Percentiles rank a stretch among this genome's conserved stretches.
These are phyloP conservation scores for Cataglyphis livida DNA, from an alignment of 2,888 invertebrate species.

Conservation along the genomic window DNA sequence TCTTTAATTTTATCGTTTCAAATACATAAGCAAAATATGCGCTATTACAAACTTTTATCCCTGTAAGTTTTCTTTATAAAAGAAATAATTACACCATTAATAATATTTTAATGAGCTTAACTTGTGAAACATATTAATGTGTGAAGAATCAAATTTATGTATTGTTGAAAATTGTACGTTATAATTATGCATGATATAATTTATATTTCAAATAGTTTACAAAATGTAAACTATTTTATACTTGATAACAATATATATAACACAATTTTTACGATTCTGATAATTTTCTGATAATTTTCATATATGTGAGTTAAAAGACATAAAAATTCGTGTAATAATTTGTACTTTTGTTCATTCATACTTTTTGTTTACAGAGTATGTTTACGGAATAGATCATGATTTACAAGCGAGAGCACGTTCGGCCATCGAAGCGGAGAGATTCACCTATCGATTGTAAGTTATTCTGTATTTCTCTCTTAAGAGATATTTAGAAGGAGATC, in stretches of 20 bases:
- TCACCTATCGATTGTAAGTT: slow-evolving; percentile 78
- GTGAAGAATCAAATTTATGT: not conserved
- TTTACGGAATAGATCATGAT: slow-evolving; percentile 83
- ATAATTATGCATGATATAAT: not conserved
- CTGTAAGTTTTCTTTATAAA: not conserved
- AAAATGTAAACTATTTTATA: not conserved
- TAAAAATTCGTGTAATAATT: slow-evolving; percentile 6
- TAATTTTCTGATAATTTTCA: no score
- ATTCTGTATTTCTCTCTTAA: slow-evolving; percentile 19
- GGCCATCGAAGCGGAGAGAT: slow-evolving; percentile 83
- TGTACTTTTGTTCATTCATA: no score
- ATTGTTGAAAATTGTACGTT: not conserved
- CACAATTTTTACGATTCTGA: not conserved
- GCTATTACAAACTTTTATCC: not conserved
- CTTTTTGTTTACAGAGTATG: slow-evolving; percentile 79
- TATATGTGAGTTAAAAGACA: not conserved
- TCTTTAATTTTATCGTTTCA: not conserved
- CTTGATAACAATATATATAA: not conserved
- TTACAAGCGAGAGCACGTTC: slow-evolving; percentile 83
- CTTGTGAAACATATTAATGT: not conserved
- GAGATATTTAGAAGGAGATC: not conserved
- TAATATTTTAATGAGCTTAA: not conserved
- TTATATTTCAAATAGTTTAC: not conserved
- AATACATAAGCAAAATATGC: not conserved
- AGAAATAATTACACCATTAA: not conserved